Percentiles rank a stretch among this genome's conserved stretches.
Conservation (phyloP, 2,888 invertebrate genomes). For the Mechanitis mazaeus region DNA sequence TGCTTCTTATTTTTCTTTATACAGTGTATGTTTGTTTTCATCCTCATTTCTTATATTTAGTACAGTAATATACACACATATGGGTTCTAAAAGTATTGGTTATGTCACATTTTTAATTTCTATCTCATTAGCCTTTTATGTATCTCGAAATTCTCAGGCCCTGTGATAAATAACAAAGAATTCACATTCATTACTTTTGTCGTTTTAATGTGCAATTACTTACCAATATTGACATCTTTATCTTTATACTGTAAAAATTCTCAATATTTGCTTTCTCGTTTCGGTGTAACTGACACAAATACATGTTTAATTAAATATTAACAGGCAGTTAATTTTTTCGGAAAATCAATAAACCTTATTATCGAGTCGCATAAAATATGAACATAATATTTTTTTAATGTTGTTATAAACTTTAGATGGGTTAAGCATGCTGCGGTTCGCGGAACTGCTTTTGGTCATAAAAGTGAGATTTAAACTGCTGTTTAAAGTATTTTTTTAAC, state of each 20-base stretch:
- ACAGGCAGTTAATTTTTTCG: constrained; percentile 22
- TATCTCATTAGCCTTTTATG: constrained; percentile 4
- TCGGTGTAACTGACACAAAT: constrained; percentile 26
- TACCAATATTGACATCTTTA: constrained; percentile 31
- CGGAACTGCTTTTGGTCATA: constrained; percentile 25
- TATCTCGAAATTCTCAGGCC: constrained; percentile 10
- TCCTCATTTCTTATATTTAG: constrained; percentile 18
- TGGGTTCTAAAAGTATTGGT: constrained; percentile 6
- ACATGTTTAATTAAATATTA: constrained; percentile 26
- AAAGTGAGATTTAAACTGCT: constrained; percentile 21
- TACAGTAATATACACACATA: constrained; percentile 11
- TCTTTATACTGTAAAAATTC: constrained; percentile 25
- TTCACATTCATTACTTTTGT: constrained; percentile 23
- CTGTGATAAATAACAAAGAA: constrained; percentile 21
- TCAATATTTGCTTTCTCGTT: constrained; percentile 22
- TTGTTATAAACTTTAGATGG: constrained; percentile 21
- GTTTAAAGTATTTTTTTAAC: constrained; percentile 4
- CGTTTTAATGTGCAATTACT: constrained; percentile 31
- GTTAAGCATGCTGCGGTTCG: constrained; percentile 29
- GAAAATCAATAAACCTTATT: constrained; percentile 35
- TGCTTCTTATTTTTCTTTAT: constrained; percentile 30
- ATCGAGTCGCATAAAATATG: constrained; percentile 26
- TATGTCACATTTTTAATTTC: background rate
- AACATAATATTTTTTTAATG: constrained; percentile 24
- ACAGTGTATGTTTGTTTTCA: constrained; percentile 19